Base-by-base conservation (phyloP, 1,140 invertebrate species). In the Eufriesea mexicana region DNA sequence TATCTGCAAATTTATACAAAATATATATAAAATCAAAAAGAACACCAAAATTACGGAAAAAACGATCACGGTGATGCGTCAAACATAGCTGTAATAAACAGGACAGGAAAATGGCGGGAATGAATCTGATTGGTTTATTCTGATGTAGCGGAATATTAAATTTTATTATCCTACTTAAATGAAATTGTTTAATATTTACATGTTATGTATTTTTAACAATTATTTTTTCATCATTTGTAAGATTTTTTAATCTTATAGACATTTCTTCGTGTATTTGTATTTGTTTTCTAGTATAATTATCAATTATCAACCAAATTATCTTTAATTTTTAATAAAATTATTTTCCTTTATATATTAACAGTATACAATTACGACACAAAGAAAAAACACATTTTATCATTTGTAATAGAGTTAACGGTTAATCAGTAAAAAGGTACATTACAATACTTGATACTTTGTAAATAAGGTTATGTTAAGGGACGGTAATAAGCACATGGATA, bases 101-200 rank as follows among this genome's bases (percentile, higher is more conserved):
- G 7, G 7, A 25, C 6, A 2, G 25, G 45, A 7, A 80, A 80
- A 74, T 74, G 70, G 78, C 68, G 78, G 78, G 78, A 80, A 64
- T 23, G 35, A 73, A 28, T 23, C 18, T 80, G 28, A 28, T 62
- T 80, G 78, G 78, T 2, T 10, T 4, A 20, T 73, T 61, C 70
- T 59, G 0, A 16, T 23, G 16, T 42, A 45, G 5, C 51, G 1
- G 49, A 12, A 42, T 2, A 6, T 6, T 9, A 4, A n/a, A 76
- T 49, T 23, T 20, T 61, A 62, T 64, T 64, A 23, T 4, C 20
- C 8, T 1, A 49, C 0, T 68, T 47, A 47, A 68, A 47, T 68
- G 25, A 49, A 68, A 68, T 49, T 67, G 23, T n/a, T 8, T 45
- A 10, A 16, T 10, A 20, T 25, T 20, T 10, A n/a, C 35, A n/a